Percentiles rank a stretch among this genome's conserved stretches.
phyloP scores from a whole-genome alignment of 2,888 invertebrate species.

The Machimus rusticus region DNA sequence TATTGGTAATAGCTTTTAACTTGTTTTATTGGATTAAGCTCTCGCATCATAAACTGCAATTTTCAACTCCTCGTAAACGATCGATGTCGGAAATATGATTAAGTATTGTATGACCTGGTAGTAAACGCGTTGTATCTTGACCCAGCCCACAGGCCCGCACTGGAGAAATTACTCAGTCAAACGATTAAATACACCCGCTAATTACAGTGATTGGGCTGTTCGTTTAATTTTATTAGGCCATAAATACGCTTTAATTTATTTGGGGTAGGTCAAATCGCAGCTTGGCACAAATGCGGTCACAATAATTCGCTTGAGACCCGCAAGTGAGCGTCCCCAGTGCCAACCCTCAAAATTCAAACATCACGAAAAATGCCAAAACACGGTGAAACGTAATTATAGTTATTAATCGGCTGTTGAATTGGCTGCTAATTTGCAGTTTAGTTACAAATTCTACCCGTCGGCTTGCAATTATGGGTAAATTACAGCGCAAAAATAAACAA shows the following conservation, averaged over 20 bases:
- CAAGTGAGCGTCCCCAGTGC: neutral
- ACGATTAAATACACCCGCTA: neutral
- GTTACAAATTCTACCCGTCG: slow-evolving; percentile 70
- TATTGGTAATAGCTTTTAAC: too few relatives aligned
- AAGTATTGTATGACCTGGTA: neutral
- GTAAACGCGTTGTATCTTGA: neutral
- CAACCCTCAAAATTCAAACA: slow-evolving; percentile 44
- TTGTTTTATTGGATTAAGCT: neutral
- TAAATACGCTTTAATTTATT: slow-evolving; percentile 15
- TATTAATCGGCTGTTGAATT: slow-evolving; percentile 68
- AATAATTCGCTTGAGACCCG: neutral
- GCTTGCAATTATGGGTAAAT: slow-evolving; percentile 67
- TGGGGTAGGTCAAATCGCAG: neutral
- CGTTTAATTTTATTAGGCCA: slow-evolving; percentile 15
- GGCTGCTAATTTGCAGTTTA: slow-evolving; percentile 72
- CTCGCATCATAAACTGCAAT: neutral
- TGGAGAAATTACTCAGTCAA: neutral
- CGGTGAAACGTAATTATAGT: slow-evolving; percentile 63
- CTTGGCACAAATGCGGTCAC: neutral
- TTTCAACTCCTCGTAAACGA: neutral
- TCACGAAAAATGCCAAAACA: slow-evolving; percentile 45
- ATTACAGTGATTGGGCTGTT: neutral
- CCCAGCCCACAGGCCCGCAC: neutral
- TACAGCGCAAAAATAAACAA: slow-evolving; percentile 65
- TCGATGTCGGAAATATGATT: neutral